Base-by-base conservation (phyloP, 2,113 vertebrate species). In the Mungos mungo region DNA sequence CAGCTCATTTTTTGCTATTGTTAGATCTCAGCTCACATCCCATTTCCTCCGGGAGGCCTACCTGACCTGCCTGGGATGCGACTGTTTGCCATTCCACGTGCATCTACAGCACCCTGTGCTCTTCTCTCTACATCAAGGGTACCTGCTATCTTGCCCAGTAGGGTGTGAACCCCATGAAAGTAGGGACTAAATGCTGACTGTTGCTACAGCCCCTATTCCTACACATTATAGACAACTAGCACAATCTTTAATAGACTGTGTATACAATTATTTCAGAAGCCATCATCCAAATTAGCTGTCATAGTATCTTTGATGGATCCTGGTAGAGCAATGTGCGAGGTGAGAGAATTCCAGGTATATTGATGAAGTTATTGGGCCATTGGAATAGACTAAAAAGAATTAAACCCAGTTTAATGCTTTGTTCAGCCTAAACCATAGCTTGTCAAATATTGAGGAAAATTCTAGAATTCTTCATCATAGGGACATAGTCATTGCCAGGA, bases 121-220 rank as follows among this genome's bases (percentile, higher is more conserved):
- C 21, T 33, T 52, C 18, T 79, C 71, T 33, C 52, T 2, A 25
- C 18, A 6, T 18, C 6, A 0, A 71, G n/a, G 3, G 12, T 66
- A 3, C 38, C 83, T 35, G 23, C 31, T 52, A 9, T 52, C 35
- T 91, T 29, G 5, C 3, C 18, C 0, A 2, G 41, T 41, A 57
- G 12, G 3, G 15, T 25, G 11, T 77, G 83, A 77, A 29, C 5
- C 38, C 52, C 23, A 38, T 4, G 31, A 80, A 3, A 77, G 25
- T 5, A 15, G 5, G 31, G 25, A 0, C 11, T n/a, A 0, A 19
- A 88, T 69, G 15, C 82, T 63, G 27, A 25, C 12, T 0, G 0
- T 52, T 52, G 18, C 16, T 52, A n/a, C 15, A 54, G 41, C 18
- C 31, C 13, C 3, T 74, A 1, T 31, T 52, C 27, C 54, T 41